phyloP scores from a whole-genome alignment of 92 coral and sea anemone genomes.

The Parazoanthus swiftii region DNA sequence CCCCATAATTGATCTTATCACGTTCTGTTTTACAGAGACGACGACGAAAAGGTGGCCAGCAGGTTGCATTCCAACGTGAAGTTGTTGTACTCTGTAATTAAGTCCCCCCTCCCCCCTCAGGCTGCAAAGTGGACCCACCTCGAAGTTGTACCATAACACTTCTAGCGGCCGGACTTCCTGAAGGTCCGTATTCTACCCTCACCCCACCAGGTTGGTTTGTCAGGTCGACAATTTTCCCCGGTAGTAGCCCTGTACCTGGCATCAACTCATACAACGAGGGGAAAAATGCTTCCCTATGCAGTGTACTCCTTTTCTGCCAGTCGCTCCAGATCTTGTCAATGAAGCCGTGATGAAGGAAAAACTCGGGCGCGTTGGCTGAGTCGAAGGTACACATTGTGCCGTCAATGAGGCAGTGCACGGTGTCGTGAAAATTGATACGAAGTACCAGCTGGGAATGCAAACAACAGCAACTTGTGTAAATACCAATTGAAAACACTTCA shows the following conservation, averaged over 20 bases:
- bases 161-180: conserved; percentile 34
- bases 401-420: conserved; percentile 74
- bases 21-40: no score
- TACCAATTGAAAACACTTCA: no score
- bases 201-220: conserved; percentile 68
- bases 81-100: no score
- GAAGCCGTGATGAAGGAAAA: conserved; percentile 88
- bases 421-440: conserved; percentile 70
- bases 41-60: no score
- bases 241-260: conserved; percentile 55
- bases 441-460: conserved; percentile 43
- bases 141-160: conserved; percentile 38
- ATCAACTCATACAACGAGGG: conserved; percentile 34
- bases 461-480: not conserved
- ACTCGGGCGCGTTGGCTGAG: conserved; percentile 92
- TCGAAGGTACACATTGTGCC: conserved; percentile 84
- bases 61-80: no score
- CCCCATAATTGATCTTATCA: no score
- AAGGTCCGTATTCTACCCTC: conserved; percentile 57
- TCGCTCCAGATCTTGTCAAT: conserved; percentile 91
- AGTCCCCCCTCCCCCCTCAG: no score
- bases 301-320: conserved; percentile 78
- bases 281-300: conserved; percentile 58
- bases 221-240: conserved; percentile 54
- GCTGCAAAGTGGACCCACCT: conserved; percentile 26